Conservation (phyloP, 2,113 vertebrate genomes). For the Machaerirhynchus nigripectus region DNA sequence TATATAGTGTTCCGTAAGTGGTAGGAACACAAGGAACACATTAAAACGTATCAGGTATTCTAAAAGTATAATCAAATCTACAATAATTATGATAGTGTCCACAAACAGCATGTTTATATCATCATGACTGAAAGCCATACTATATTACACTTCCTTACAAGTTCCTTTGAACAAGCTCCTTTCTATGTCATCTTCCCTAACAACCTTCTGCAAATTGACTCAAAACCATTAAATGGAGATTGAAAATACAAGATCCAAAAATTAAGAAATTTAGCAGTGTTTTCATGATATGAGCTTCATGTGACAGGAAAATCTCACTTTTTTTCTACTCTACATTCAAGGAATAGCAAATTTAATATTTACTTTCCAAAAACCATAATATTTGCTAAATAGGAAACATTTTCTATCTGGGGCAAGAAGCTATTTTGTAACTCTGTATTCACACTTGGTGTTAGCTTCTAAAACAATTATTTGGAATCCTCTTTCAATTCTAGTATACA, state of each 20-base stretch:
- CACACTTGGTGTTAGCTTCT: neutral
- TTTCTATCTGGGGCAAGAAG: neutral
- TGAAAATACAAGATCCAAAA: neutral
- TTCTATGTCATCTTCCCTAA: neutral
- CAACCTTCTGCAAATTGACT: neutral
- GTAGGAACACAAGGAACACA: neutral
- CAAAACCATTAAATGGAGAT: neutral
- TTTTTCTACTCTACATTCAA: neutral
- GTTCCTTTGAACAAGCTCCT: neutral
- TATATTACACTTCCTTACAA: neutral
- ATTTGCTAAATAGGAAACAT: neutral
- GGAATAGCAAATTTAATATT: neutral
- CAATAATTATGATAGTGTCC: neutral
- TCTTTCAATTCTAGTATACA: neutral
- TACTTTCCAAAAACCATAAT: neutral
- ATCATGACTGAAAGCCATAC: neutral
- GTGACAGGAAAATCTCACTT: neutral
- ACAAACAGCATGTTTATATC: neutral
- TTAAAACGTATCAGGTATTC: neutral
- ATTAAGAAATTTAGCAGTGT: neutral
- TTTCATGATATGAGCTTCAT: neutral
- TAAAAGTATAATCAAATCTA: neutral
- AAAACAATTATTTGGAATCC: neutral
- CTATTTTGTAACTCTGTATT: neutral
- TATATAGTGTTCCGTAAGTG: accelerated